Conservation (phyloP, 2,888 invertebrate genomes). For the Argyra leucocephala region DNA sequence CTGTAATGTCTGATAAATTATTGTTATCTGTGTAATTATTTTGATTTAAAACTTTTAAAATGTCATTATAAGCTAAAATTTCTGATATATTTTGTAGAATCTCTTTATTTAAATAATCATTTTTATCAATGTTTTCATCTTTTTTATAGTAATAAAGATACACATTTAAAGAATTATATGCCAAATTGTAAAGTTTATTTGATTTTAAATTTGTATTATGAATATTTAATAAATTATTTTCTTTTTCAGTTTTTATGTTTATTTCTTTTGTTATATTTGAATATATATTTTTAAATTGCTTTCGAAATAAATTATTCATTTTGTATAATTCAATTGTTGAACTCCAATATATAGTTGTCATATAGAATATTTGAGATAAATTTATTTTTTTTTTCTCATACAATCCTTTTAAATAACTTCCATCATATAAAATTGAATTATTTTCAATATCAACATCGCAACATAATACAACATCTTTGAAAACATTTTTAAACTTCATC, state of each 20-base stretch:
- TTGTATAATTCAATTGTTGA: conserved; percentile 38
- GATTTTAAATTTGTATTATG: neutral
- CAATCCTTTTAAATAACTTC: conserved; percentile 12
- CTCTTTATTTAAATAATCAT: neutral
- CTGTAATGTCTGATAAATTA: neutral
- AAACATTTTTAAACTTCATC: neutral
- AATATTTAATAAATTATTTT: neutral
- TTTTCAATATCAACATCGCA: neutral
- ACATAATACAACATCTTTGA: neutral
- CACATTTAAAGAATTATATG: conserved; percentile 15
- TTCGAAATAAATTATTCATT: conserved; percentile 36
- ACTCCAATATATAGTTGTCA: conserved; percentile 38
- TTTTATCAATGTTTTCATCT: neutral
- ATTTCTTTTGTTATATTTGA: conserved; percentile 30
- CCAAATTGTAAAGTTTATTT: conserved; percentile 17
- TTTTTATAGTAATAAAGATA: conserved; percentile 7
- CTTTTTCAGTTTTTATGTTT: neutral
- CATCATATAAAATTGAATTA: neutral
- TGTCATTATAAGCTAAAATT: neutral
- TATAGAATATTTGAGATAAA: conserved; percentile 34
- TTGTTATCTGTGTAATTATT: neutral
- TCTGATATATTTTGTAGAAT: neutral
- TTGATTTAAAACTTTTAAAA: neutral
- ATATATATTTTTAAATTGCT: conserved; percentile 35
- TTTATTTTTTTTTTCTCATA: conserved; percentile 22